Base-by-base conservation (phyloP, 2,797 vertebrate genomes). In the Staurois parvus region DNA sequence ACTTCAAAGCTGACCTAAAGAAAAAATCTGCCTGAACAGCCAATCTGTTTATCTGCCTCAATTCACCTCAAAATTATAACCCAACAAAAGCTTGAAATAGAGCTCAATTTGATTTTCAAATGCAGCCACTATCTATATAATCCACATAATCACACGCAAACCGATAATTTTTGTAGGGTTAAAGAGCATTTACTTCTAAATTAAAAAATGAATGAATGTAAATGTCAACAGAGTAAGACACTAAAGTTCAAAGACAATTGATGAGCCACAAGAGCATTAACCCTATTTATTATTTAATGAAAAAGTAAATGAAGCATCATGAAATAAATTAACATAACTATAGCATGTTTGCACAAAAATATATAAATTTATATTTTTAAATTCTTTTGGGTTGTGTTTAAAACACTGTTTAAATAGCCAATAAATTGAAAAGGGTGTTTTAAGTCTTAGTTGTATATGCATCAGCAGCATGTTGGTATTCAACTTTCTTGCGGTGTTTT, bases 281-380 rank as follows among this genome's bases (percentile, higher is more conserved):
- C 84, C 79, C 84, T 82, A 66, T 77, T 86, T 72, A 82, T 82
- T 86, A 80, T 81, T 81, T 85, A 85, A 85, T 85, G 84, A 81
- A 85, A 81, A n/a, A 76, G 84, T 76, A 85, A 85, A 81, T 81
- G 84, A 76, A 80, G 84, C 84, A 34, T 81, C 59, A 42, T 28
- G 40, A 76, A 37, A 81, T 42, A 85, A 48, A 81, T 85, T 72
- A 85, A 72, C 42, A 76, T 81, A 76, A 85, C 34, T 6, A 34
- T 34, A 6, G 2, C 34, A 0, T 34, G 5, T 34, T 34, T 34
- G 34, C 34, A 34, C 34, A 34, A 34, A 34, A 34, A 34, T n/a
- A 34, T 34, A 34, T 34, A 5, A 34, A 34, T 34, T 34, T 34
- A 6, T n/a, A 34, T 34, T 34, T 34, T 34, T 34, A 34, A 5